phyloP scores from a whole-genome alignment of 2,113 vertebrate species.

The Elaphurus davidianus region DNA sequence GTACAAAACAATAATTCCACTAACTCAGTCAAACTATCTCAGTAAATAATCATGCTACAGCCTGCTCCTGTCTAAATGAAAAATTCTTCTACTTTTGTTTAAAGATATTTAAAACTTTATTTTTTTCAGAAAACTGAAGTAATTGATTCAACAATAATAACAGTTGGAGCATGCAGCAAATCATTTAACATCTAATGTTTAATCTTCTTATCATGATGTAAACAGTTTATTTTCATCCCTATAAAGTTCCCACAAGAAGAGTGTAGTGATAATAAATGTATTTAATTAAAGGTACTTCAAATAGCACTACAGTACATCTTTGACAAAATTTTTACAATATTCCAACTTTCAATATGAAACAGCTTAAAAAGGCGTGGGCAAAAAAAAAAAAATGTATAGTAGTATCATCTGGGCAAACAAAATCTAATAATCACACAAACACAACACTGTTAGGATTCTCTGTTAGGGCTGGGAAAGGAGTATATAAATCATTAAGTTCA shows the following conservation, averaged over 20 bases:
- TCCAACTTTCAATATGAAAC: constrained; percentile 81
- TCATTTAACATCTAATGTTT: constrained; percentile 43
- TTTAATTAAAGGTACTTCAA: constrained; percentile 79
- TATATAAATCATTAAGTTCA: constrained; percentile 35
- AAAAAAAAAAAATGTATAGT: constrained; percentile 41
- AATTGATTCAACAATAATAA: constrained; percentile 48
- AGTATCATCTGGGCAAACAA: constrained; percentile 54
- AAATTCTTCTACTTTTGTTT: constrained; percentile 48
- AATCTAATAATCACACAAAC: constrained; percentile 56
- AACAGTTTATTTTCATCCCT: constrained; percentile 48
- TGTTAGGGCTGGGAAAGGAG: background rate
- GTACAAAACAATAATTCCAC: constrained; percentile 4
- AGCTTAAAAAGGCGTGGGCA: constrained; percentile 56
- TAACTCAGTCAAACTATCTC: constrained; percentile 7
- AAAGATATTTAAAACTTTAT: constrained; percentile 57
- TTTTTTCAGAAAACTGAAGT: constrained; percentile 56
- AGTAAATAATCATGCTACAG: constrained; percentile 16
- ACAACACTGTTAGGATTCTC: constrained; percentile 51
- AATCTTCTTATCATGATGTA: constrained; percentile 42
- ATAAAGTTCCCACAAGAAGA: constrained; percentile 54
- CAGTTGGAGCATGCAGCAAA: constrained; percentile 56
- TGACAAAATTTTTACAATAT: constrained; percentile 75
- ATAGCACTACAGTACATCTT: constrained; percentile 76
- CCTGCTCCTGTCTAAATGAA: background rate
- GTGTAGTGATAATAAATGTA: constrained; percentile 59